These are phyloP conservation scores for Strigamia maritima DNA, from an alignment of 2,888 invertebrate genomes.

Conservation along the genomic window DNA sequence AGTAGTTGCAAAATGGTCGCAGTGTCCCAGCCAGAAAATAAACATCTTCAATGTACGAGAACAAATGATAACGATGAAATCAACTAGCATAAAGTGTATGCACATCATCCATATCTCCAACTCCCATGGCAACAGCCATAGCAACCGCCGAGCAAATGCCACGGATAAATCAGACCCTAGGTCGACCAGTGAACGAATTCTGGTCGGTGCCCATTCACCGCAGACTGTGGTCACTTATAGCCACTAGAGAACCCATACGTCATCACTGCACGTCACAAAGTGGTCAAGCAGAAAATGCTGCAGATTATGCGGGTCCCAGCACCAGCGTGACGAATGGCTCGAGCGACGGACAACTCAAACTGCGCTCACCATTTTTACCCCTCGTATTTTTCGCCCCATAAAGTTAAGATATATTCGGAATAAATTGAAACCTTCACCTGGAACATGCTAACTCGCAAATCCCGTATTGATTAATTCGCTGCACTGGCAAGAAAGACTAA, in stretches of 20 bases:
- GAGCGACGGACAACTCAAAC: background rate
- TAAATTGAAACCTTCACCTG: constrained; percentile 1
- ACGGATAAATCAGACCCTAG: background rate
- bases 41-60: background rate
- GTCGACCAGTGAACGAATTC: constrained; percentile 10
- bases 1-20: no score
- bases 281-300: constrained; percentile 2
- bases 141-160: constrained; percentile 15
- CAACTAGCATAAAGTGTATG: constrained; percentile 15
- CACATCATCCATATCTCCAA: constrained; percentile 1
- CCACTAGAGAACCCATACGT: constrained; percentile 1
- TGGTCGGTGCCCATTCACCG: constrained; percentile 10
- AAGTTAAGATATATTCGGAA: background rate
- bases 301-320: constrained; percentile 10
- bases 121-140: background rate
- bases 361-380: constrained; percentile 3
- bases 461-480: background rate
- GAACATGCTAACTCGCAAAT: background rate
- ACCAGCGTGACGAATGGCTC: constrained; percentile 1
- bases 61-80: background rate
- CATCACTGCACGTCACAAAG: constrained; percentile 2
- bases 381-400: background rate
- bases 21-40: no score
- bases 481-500: background rate
- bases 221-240: constrained; percentile 2